Evolutionary conservation across 2,888 invertebrate genomes (phyloP).

Genomic region (Hypolimnas misippus): DNA sequence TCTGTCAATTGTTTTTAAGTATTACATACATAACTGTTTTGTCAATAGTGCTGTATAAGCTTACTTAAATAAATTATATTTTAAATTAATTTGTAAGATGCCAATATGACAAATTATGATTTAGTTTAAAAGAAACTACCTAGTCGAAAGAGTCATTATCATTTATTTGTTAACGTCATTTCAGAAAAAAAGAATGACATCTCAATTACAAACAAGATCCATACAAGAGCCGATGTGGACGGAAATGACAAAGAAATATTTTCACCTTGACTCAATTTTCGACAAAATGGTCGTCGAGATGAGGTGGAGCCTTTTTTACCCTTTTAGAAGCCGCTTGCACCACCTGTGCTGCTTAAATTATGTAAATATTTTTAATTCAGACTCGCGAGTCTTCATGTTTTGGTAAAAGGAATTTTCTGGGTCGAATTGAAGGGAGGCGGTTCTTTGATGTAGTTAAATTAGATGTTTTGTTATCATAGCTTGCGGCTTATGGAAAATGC

Average conservation of each 20-base stretch:
- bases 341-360: constrained; percentile 50
- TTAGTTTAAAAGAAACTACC: no score
- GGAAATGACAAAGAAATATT: constrained; percentile 32
- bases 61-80: no score
- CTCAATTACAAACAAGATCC: no score
- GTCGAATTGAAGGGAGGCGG: constrained; percentile 38
- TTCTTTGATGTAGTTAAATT: constrained; percentile 37
- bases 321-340: constrained; percentile 45
- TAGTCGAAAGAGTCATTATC: no score
- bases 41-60: no score
- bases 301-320: constrained; percentile 46
- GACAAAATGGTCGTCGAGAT: constrained; percentile 40
- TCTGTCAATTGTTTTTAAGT: no score
- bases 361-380: constrained; percentile 50
- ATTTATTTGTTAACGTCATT: no score
- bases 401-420: constrained; percentile 35
- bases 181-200: no score
- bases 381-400: constrained; percentile 41
- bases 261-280: constrained; percentile 37
- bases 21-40: no score
- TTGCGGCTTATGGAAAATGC: background rate
- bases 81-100: no score
- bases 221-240: background rate
- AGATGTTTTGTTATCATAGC: constrained; percentile 28
- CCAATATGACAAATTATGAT: no score